Base-by-base conservation (phyloP, 2,797 vertebrate genomes). In the Tokudaia muenninki region DNA sequence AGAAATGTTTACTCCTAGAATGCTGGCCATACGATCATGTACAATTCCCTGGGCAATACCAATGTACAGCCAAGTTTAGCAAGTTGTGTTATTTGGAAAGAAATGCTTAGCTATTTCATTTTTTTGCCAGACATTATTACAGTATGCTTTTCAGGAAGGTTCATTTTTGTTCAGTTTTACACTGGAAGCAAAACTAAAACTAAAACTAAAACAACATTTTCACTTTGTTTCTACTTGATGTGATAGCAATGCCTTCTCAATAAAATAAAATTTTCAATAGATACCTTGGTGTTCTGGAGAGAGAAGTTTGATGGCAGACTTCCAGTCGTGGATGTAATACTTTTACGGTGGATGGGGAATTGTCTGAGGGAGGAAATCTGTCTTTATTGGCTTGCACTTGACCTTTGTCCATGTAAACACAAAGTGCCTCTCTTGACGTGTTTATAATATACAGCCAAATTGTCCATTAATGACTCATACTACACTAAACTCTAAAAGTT, bases 1-100 rank as follows among this genome's bases (percentile, higher is more conserved):
- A 86, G 34, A 93, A 95, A 94, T 55, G 92, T 74, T 87, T 82
- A 67, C 47, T 79, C 3, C 24, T 89, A 89, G n/a, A 63, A 74
- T 55, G 12, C 24, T 74, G 31, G n/a, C 31, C 55, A 79, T 79
- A 47, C 10, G 37, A 90, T 87, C 89, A 92, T 47, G 22, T 84
- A 52, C 44, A 92, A 24, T 21, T 94, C 61, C 26, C 52, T n/a
- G 52, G 72, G 50, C 87, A 86, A 77, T 94, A 94, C 83, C 19
- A 94, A 13, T 41, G n/a, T 90, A 63, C 57, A 94, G 44, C 22
- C 65, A 96, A 41, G 14, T 80, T 90, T 95, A 55, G 93, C 37
- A 84, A 89, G 44, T 52, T 67, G 10, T 78, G n/a, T 31, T 75
- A 8, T n/a, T 63, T 22, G 67, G 63, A 22, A 92, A 96, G 75